Conservation (phyloP, 2,113 vertebrate genomes). For the Hippocampus mohnikei region DNA sequence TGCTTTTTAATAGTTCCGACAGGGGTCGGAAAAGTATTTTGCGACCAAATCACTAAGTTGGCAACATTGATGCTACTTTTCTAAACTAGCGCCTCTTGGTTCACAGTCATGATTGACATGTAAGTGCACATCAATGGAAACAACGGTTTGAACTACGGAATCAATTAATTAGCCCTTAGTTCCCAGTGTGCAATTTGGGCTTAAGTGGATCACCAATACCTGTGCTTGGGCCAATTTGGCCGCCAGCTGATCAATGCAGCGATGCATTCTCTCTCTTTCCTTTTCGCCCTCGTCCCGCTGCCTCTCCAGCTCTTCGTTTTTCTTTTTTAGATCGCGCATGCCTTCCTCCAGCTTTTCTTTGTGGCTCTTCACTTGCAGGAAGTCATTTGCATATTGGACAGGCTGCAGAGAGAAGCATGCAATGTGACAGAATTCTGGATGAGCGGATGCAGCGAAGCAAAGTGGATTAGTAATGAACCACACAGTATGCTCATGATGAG, state of each 20-base stretch:
- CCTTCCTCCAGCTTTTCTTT: slow-evolving; percentile 72
- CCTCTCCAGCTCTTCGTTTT: slow-evolving; percentile 69
- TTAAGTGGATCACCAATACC: slow-evolving; percentile 34
- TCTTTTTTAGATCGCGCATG: slow-evolving; percentile 66
- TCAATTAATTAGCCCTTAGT: background rate
- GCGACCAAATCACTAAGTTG: too few species aligned
- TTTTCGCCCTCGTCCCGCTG: slow-evolving; percentile 58
- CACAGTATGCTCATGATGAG: background rate
- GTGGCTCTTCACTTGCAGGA: slow-evolving; percentile 71
- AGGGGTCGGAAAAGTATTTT: too few species aligned
- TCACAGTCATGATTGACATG: background rate
- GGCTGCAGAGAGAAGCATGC: slow-evolving; percentile 48
- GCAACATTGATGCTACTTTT: background rate
- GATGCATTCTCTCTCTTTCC: slow-evolving; percentile 56
- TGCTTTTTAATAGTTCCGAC: too few species aligned
- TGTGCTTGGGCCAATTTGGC: slow-evolving; percentile 59
- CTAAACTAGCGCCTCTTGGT: background rate
- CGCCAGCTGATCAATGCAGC: slow-evolving; percentile 61
- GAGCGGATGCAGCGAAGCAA: background rate
- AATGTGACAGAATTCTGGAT: background rate
- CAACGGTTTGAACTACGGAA: background rate
- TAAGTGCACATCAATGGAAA: background rate
- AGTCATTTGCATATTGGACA: slow-evolving; percentile 62
- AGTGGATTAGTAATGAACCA: background rate
- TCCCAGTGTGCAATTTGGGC: background rate